These are phyloP conservation scores for Crenuchus spilurus DNA, from an alignment of 2,797 vertebrate species.

Conservation along the genomic window DNA sequence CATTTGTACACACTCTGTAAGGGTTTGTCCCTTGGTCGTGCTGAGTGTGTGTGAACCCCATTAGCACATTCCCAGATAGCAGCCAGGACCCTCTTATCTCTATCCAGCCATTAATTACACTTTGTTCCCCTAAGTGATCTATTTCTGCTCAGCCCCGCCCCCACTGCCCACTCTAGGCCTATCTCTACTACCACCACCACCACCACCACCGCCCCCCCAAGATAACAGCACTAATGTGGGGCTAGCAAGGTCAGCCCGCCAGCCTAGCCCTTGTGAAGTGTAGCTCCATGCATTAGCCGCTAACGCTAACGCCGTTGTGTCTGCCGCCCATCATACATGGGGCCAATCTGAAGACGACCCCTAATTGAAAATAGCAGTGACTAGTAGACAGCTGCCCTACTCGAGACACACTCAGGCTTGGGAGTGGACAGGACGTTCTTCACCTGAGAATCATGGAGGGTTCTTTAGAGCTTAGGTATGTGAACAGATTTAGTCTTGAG, in stretches of 20 bases:
- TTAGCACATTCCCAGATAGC: conserved; percentile 87
- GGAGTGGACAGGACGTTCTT: conserved; percentile 24
- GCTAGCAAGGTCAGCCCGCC: conserved; percentile 56
- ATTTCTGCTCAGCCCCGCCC: conserved; percentile 81
- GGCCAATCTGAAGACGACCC: conserved; percentile 45
- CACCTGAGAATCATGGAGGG: conserved; percentile 39
- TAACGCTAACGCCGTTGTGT: conserved; percentile 42
- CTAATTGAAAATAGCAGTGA: conserved; percentile 52
- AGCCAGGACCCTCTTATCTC: conserved; percentile 79
- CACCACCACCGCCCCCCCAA: conserved; percentile 66
- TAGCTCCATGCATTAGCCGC: conserved; percentile 50
- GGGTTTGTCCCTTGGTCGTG: conserved; percentile 72
- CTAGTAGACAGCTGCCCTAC: conserved; percentile 30
- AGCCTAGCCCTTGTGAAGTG: conserved; percentile 54
- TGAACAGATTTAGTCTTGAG: conserved; percentile 6
- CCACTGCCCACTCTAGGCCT: conserved; percentile 71
- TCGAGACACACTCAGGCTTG: conserved; percentile 20
- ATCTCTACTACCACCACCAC: conserved; percentile 51
- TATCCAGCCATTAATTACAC: conserved; percentile 86
- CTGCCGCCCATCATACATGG: conserved; percentile 47
- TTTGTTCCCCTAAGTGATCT: conserved; percentile 88
- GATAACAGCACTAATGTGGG: conserved; percentile 61
- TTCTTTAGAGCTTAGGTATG: conserved; percentile 32
- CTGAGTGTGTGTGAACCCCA: conserved; percentile 82
- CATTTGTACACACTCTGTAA: conserved; percentile 55